Conservation (phyloP, 2,113 vertebrate species). For the Grus americana region DNA sequence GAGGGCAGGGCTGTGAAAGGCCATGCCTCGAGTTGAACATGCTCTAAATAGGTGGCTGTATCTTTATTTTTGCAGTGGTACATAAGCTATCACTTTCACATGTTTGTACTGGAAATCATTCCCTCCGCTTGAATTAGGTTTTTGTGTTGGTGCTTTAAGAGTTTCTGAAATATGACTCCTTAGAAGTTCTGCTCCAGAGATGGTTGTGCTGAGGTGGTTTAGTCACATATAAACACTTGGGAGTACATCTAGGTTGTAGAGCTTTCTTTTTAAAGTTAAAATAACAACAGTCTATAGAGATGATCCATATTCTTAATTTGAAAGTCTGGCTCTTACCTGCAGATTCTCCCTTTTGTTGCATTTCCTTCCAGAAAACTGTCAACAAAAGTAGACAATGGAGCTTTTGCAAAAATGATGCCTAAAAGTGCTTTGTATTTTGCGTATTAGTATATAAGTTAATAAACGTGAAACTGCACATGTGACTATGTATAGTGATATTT, state of each 20-base stretch:
- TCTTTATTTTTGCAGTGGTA: neutral
- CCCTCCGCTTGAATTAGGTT: neutral
- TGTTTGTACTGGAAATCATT: neutral
- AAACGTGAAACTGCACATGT: neutral
- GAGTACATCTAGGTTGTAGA: neutral
- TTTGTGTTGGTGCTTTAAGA: neutral
- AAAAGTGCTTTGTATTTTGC: neutral
- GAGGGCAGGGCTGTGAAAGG: neutral
- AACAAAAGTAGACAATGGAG: neutral
- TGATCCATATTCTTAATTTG: neutral
- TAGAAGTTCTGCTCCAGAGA: neutral
- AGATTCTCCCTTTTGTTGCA: neutral
- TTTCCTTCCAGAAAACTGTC: neutral
- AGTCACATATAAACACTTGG: neutral
- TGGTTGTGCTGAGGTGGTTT: neutral
- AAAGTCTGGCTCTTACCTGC: neutral
- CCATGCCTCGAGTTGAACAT: neutral
- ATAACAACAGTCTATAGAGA: neutral
- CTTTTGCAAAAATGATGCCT: neutral
- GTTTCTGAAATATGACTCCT: neutral
- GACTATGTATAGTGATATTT: neutral
- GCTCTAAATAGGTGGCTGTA: neutral
- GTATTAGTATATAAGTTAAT: neutral
- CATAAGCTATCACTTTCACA: fast-evolving
- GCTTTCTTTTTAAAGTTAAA: neutral